These are phyloP conservation scores for Champsocephalus esox DNA, from an alignment of 2,797 vertebrate species.

Conservation along the genomic window DNA sequence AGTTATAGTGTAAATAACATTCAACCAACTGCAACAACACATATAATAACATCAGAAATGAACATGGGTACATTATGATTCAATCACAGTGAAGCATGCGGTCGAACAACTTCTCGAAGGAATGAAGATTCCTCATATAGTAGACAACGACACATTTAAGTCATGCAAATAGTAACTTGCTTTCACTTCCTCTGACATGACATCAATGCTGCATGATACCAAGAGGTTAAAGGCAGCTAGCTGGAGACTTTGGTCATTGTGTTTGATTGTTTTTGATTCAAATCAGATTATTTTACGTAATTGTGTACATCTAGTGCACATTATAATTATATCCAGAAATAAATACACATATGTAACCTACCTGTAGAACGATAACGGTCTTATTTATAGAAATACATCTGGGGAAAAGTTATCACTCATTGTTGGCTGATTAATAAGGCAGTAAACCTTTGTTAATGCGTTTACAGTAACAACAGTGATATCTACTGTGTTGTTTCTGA, in stretches of 20 bases:
- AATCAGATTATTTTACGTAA: not conserved
- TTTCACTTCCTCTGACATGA: not conserved
- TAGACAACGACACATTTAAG: not conserved
- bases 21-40: not conserved
- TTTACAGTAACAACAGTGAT: constrained; percentile 56
- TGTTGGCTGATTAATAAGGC: constrained; percentile 22
- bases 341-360: not conserved
- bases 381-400: not conserved
- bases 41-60: constrained; percentile 7
- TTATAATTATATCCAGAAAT: not conserved
- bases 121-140: not conserved
- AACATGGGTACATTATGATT: not conserved
- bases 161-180: not conserved
- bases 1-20: not conserved
- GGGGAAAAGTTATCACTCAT: constrained; percentile 3
- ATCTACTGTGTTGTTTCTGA: constrained; percentile 26
- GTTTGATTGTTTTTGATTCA: not conserved
- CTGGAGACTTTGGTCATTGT: constrained; percentile 1
- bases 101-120: not conserved
- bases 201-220: not conserved
- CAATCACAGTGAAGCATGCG: constrained; percentile 28
- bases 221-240: constrained; percentile 25
- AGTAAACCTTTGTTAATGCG: constrained; percentile 27
- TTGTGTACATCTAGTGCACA: not conserved
- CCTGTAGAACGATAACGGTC: not conserved